These are phyloP conservation scores for Palythoa grandis DNA, from an alignment of 92 coral and sea anemone genomes.

Conservation along the genomic window DNA sequence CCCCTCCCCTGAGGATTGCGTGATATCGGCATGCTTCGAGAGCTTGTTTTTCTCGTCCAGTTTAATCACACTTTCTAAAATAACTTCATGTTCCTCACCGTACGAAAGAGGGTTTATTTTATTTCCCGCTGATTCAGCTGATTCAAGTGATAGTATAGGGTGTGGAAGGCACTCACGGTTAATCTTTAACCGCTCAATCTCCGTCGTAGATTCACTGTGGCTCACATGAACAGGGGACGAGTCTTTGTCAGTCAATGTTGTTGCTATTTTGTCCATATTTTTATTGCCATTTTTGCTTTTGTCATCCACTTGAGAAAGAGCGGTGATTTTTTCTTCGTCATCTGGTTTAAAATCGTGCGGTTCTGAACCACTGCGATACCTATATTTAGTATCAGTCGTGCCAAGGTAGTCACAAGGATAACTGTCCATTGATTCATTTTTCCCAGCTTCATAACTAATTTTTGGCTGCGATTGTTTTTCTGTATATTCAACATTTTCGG, in stretches of 20 bases:
- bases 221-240: neutral
- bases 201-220: neutral
- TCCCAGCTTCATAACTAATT: neutral
- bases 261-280: neutral
- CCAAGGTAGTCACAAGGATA: neutral
- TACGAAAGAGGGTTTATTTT: neutral
- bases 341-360: conserved; percentile 26
- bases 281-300: neutral
- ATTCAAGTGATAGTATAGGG: neutral
- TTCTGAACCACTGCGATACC: conserved; percentile 23
- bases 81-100: conserved; percentile 3
- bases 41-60: neutral
- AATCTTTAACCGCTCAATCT: neutral
- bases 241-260: neutral
- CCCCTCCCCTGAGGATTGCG: neutral
- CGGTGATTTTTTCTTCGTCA: conserved; percentile 1
- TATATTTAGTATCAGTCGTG: neutral
- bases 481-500: neutral
- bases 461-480: neutral
- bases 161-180: conserved; percentile 24
- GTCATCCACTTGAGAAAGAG: neutral
- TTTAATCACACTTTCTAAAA: conserved; percentile 29
- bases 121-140: neutral
- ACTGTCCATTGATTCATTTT: neutral
- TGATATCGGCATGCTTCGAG: neutral